Base-by-base conservation (phyloP, 2,797 vertebrate species). In the Macropodus opercularis region DNA sequence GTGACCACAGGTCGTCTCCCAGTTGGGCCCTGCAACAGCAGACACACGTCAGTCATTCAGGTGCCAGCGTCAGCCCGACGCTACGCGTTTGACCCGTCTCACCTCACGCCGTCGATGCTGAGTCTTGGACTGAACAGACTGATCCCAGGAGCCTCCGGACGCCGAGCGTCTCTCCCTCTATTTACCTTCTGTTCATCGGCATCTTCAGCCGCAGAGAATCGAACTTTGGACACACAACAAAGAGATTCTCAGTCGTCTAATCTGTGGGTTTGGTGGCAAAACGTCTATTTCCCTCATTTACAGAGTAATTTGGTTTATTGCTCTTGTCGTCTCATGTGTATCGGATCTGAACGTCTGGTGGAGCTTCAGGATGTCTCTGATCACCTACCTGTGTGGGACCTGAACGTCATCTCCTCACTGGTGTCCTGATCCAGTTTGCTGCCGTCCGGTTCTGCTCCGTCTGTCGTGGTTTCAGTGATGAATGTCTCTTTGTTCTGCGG, bases 351-450 rank as follows among this genome's bases (percentile, higher is more conserved):
- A n/a, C n/a, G n/a, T n/a, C n/a, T n/a, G n/a, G n/a, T n/a, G n/a
- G n/a, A n/a, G n/a, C n/a, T n/a, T n/a, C n/a, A n/a, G n/a, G n/a
- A n/a, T n/a, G n/a, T n/a, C n/a, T n/a, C n/a, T n/a, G n/a, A n/a
- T n/a, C n/a, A n/a, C n/a, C 2, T 54, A 79, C 80, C 77, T 71
- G 62, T n/a, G 8, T 14, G 8, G 5, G 56, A 32, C 11, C 34
- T 13, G 15, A 6, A 27, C 11, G 21, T 59, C 12, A 1, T 12
- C 26, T 58, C 43, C 26, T 62, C 49, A n/a, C 12, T 24, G 9
- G 2, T 49, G 31, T 19, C 46, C 6, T 15, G 31, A 27, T 54
- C 52, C 48, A 19, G 1, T 13, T 53, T 34, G 2, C 8, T 34
- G 24, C 23, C 23, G 0, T 27, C 35, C 13, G 8, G 6, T 22